These are phyloP conservation scores for Latheticus oryzae DNA, from an alignment of 2,888 invertebrate species.

Conservation along the genomic window DNA sequence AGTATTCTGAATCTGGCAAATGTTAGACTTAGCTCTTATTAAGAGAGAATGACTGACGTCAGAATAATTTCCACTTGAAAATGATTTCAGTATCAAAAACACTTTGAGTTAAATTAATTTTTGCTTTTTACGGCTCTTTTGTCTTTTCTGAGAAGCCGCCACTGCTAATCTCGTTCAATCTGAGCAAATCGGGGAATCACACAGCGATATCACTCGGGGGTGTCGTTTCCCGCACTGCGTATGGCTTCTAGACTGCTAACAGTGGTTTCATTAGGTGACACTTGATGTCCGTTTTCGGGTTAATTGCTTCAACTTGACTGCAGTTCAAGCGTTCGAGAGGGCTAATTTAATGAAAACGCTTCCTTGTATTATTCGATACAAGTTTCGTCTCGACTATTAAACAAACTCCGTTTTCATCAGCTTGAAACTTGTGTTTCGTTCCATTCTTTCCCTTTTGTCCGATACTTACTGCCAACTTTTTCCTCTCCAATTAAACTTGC, in stretches of 20 bases:
- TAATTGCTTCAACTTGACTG: slow-evolving; percentile 44
- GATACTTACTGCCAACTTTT: slow-evolving; percentile 21
- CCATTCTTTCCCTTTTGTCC: slow-evolving; percentile 11
- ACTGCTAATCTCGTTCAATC: slow-evolving; percentile 41
- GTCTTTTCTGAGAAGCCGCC: no score
- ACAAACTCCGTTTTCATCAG: slow-evolving; percentile 8
- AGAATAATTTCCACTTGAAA: no score
- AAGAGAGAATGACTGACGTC: no score
- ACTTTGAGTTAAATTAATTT: no score
- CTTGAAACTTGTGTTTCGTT: slow-evolving; percentile 16
- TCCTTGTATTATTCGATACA: slow-evolving; percentile 28
- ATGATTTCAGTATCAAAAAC: no score
- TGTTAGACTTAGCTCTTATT: no score
- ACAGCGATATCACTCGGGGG: slow-evolving; percentile 23
- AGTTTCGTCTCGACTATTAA: slow-evolving; percentile 12
- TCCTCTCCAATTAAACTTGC: slow-evolving; percentile 31
- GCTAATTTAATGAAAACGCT: slow-evolving; percentile 30
- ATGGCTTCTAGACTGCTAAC: slow-evolving; percentile 26
- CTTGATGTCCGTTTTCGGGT: slow-evolving; percentile 43
- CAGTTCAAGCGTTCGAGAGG: slow-evolving; percentile 9
- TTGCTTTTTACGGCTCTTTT: no score
- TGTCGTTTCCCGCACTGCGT: slow-evolving; percentile 33
- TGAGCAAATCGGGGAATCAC: slow-evolving; percentile 32
- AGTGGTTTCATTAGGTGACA: slow-evolving; percentile 44
- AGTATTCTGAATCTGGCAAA: no score